Evolutionary conservation across 2,888 invertebrate species (phyloP).

Genomic region (Mactromeris polynyma): DNA sequence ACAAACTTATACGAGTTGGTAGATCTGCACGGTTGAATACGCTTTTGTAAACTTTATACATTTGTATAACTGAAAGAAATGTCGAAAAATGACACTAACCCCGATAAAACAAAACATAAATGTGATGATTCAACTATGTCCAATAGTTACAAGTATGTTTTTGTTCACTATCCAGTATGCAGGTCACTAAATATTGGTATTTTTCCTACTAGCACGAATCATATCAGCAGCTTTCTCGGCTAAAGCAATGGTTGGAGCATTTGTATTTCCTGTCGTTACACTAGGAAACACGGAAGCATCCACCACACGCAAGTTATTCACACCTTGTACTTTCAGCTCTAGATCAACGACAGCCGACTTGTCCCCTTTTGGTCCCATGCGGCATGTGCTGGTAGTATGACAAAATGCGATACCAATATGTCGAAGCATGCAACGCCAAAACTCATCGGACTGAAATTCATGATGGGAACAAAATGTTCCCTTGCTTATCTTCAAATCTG

Average conservation of each 20-base stretch:
- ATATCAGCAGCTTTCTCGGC: constrained; percentile 29
- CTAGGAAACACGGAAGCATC: constrained; percentile 25
- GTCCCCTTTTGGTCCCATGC: constrained; percentile 22
- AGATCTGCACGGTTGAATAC: no score
- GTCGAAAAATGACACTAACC: no score
- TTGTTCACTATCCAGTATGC: no score
- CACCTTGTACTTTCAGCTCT: constrained; percentile 15
- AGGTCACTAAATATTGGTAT: no score
- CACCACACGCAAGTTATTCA: constrained; percentile 3
- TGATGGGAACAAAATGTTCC: constrained; percentile 7
- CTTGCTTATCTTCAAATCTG: not conserved
- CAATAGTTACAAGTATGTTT: no score
- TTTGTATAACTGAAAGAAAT: no score
- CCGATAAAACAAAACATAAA: no score
- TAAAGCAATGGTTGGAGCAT: constrained; percentile 13
- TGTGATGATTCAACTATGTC: no score
- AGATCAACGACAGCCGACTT: not conserved
- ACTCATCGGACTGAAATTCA: constrained; percentile 12
- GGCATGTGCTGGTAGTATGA: constrained; percentile 20
- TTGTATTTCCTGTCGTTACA: constrained; percentile 14
- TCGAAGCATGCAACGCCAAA: constrained; percentile 29
- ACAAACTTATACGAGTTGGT: no score
- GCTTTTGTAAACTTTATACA: no score
- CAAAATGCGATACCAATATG: not conserved
- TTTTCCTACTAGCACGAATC: constrained; percentile 8